Conservation (phyloP, 2,888 invertebrate species). For the Rhagophthalmus giganteus region DNA sequence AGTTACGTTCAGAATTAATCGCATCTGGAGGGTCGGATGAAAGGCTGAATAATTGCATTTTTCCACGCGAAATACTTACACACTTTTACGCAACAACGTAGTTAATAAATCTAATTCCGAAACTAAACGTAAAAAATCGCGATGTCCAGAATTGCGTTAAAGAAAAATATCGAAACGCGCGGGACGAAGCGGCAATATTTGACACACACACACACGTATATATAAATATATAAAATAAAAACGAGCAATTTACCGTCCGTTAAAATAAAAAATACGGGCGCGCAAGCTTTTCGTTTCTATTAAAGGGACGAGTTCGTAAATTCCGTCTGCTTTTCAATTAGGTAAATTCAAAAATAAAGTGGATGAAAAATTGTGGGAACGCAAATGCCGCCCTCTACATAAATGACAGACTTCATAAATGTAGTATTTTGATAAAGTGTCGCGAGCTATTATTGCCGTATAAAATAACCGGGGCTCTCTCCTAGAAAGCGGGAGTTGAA, state of each 20-base stretch:
- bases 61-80: neutral
- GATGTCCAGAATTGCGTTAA: neutral
- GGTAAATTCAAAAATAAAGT: conserved; percentile 5
- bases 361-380: conserved; percentile 13
- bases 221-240: neutral
- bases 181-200: neutral
- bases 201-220: neutral
- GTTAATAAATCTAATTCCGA: neutral
- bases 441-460: conserved; percentile 22
- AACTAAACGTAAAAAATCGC: neutral
- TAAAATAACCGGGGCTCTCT: conserved; percentile 27
- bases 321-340: neutral
- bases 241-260: neutral
- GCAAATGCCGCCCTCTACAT: conserved; percentile 14
- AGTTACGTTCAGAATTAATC: neutral
- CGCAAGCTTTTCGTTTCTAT: neutral
- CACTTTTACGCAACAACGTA: neutral
- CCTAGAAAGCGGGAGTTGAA: conserved; percentile 17
- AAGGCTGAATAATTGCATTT: neutral
- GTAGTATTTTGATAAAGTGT: conserved; percentile 28
- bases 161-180: neutral
- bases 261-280: neutral
- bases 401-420: conserved; percentile 22
- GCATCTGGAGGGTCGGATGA: neutral
- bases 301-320: neutral